Base-by-base conservation (phyloP, 2,113 vertebrate genomes). In the Takifugu bimaculatus region DNA sequence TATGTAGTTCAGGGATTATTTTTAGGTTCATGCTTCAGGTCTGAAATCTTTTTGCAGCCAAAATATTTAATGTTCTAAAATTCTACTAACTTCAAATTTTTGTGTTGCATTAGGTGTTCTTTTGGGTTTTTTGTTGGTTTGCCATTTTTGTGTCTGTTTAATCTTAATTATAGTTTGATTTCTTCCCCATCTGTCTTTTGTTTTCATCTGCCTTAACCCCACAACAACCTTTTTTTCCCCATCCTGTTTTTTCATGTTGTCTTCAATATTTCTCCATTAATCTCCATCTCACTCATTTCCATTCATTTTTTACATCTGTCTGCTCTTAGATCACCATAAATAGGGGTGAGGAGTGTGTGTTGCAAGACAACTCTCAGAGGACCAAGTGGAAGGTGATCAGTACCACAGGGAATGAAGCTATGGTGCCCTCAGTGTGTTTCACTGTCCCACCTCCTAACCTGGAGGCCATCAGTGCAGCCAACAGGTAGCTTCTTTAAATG, bases 311-410 rank as follows among this genome's bases (percentile, higher is more conserved):
- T 58, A 39, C 39, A 60, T 50, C 28, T 4, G 13, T 15, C n/a
- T 56, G 14, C 50, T 63, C 56, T 55, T 85, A 99, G 97, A 99
- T 98, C 88, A 98, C 95, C 2, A 92, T 99, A 81, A 90, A 84
- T 68, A 92, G 91, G 81, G 96, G 94, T 0, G 97, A 99, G 1
- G 97, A 99, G 86, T 99, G 97, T 25, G 97, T 98, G 35, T 85
- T 99, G 75, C 94, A 97, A 89, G 97, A 99, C 87, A 97, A 98
- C 78, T 93, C 95, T 11, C 96, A 99, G 85, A 87, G 96, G 73
- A 99, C 94, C 74, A 98, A 98, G 68, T 99, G 97, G 97, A 98
- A 97, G 79, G 95, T 99, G 84, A 99, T 99, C 89, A 99, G 94
- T 70, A 93, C 97, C 13, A 94, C 92, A 0, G 97, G 97, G 32